Evolutionary conservation across 2,113 vertebrate species (phyloP).

Genomic region (Capra hircus): DNA sequence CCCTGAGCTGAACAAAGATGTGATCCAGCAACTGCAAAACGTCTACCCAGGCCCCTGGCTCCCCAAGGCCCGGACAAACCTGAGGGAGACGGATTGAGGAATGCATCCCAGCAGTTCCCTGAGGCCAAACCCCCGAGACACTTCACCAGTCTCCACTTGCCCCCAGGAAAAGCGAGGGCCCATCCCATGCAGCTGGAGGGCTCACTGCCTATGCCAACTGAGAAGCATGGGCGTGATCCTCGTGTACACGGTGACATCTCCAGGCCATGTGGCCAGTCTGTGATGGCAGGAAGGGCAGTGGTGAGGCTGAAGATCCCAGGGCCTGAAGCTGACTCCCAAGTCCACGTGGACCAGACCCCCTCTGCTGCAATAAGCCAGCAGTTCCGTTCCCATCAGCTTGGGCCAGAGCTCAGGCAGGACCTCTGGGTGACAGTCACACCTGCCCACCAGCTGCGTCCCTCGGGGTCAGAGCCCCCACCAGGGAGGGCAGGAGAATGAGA

Average conservation of each 20-base stretch:
- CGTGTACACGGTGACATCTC: accelerated
- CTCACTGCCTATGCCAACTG: accelerated
- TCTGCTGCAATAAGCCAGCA: background rate
- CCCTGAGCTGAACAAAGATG: background rate
- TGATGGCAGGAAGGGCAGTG: background rate
- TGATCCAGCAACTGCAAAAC: accelerated
- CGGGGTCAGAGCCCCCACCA: accelerated
- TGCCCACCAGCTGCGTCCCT: background rate
- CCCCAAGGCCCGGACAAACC: background rate
- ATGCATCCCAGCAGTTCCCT: accelerated
- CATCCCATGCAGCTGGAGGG: background rate
- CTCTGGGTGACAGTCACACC: background rate
- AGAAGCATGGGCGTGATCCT: background rate
- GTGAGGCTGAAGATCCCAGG: background rate
- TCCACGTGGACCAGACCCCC: background rate
- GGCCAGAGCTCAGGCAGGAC: background rate
- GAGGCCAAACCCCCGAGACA: background rate
- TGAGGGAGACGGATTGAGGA: background rate
- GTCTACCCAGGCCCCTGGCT: background rate
- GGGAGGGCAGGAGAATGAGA: background rate
- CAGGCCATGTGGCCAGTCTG: background rate
- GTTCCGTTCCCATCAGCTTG: background rate
- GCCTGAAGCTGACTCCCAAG: no score
- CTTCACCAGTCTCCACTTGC: background rate
- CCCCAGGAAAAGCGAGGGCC: background rate